These are phyloP conservation scores for Anthrax anthrax DNA, from an alignment of 2,888 invertebrate genomes.

Conservation along the genomic window DNA sequence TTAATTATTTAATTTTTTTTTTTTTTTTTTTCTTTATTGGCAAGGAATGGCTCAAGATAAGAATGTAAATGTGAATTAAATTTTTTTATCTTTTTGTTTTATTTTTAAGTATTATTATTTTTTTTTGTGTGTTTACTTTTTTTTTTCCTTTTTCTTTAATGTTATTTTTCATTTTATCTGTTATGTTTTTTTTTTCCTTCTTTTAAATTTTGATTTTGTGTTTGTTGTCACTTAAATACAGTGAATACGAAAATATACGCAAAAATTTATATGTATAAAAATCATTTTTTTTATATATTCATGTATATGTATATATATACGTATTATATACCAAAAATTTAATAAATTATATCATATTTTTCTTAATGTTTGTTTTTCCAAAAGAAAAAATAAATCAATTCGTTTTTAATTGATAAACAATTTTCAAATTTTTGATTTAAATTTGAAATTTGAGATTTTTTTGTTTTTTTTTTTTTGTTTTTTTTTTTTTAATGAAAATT, in stretches of 20 bases:
- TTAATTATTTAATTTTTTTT: too few species aligned
- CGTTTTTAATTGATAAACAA: too few species aligned
- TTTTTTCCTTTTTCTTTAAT: background rate
- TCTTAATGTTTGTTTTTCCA: too few species aligned
- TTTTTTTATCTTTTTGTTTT: background rate
- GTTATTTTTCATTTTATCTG: background rate
- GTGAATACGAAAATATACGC: constrained; percentile 1
- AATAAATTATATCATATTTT: too few species aligned
- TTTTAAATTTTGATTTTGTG: constrained; percentile 1
- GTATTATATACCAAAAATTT: too few species aligned
- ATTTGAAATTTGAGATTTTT: too few species aligned
- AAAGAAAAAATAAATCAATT: too few species aligned
- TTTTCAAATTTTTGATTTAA: too few species aligned
- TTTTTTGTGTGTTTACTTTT: too few species aligned
- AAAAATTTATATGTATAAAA: constrained; percentile 1
- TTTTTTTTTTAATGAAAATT: too few species aligned
- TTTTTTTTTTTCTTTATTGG: constrained; percentile 8
- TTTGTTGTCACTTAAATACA: background rate
- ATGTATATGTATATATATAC: background rate
- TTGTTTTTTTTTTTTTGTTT: too few species aligned
- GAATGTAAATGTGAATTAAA: constrained; percentile 11
- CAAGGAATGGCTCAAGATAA: constrained; percentile 20
- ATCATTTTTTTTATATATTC: constrained; percentile 2
- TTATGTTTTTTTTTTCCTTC: too few species aligned
- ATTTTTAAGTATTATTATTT: background rate